These are phyloP conservation scores for Gnathonemus longibarbis DNA, from an alignment of 2,113 vertebrate species.

Conservation along the genomic window DNA sequence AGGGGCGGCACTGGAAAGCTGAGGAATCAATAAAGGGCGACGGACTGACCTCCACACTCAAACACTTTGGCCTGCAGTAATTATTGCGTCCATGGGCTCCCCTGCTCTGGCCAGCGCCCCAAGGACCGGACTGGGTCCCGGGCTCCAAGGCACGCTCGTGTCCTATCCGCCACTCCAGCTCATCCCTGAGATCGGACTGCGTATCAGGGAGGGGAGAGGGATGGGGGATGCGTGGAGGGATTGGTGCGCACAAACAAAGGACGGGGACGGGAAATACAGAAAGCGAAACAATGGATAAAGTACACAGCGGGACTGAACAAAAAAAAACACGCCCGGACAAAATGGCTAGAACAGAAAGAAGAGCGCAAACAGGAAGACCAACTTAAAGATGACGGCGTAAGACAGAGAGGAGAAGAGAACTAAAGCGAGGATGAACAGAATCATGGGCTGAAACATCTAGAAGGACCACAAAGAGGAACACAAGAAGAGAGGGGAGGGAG, in stretches of 20 bases:
- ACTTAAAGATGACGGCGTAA: constrained; percentile 81
- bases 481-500: constrained; percentile 52
- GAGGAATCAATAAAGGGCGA: constrained; percentile 41
- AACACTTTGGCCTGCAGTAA: constrained; percentile 79
- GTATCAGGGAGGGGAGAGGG: constrained; percentile 45
- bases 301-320: constrained; percentile 50
- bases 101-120: constrained; percentile 70
- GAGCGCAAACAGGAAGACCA: constrained; percentile 80
- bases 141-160: constrained; percentile 75
- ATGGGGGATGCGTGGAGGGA: constrained; percentile 50
- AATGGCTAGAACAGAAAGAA: constrained; percentile 81
- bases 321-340: constrained; percentile 51
- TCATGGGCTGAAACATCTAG: constrained; percentile 83
- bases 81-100: constrained; percentile 78
- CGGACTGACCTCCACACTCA: constrained; percentile 86
- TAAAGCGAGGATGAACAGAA: constrained; percentile 82
- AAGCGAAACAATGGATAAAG: constrained; percentile 55
- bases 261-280: constrained; percentile 52
- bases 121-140: constrained; percentile 65
- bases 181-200: constrained; percentile 96
- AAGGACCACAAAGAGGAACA: constrained; percentile 70
- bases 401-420: constrained; percentile 81
- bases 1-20: background rate
- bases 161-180: constrained; percentile 84
- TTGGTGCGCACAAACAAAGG: constrained; percentile 67